Base-by-base conservation (phyloP, 2,113 vertebrate species). In the Xiphophorus couchianus region DNA sequence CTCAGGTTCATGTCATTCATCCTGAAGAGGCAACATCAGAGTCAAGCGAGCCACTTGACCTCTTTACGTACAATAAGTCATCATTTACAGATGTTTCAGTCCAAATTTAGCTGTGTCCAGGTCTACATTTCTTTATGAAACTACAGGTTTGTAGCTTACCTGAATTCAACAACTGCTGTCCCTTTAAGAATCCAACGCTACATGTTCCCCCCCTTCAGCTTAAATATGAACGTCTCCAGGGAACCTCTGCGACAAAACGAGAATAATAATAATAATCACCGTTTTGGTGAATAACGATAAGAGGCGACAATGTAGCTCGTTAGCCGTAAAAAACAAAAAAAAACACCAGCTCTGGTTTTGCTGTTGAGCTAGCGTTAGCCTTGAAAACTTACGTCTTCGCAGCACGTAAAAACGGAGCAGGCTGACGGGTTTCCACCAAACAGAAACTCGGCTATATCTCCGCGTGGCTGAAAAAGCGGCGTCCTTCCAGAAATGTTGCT, bases 1-100 rank as follows among this genome's bases (percentile, higher is more conserved):
- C 96, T 98, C 88, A 99, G 91, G 92, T 97, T 98, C 95, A 99
- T 97, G 81, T 99, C 97, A 90, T 99, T 99, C 98, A 99, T 99
- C 86, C 97, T 99, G 77, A 44, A 44, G 8, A 68, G 15, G 5
- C 15, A 68, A 19, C 28, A 68, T 19, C 33, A 65, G 19, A 31
- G n/a, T 64, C 17, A 44, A 0, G 15, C 35, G 35, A 37, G 27
- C 3, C 39, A 61, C 8, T 4, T 27, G 6, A 10, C 7, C 4
- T 4, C 25, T 4, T 8, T 31, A 54, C 25, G 5, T 22, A 22
- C 1, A 54, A 6, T 3, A 2, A 8, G 35, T 35, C 35, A 37
- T 37, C 35, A 2, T 12, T 12, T 37, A 37, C 35, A 9, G 4
- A 37, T 3, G 35, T 37, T 37, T 44, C 12, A 44, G 13, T 19